Evolutionary conservation across 2,888 invertebrate species (phyloP), one percentile per base, ranked within the genome.

Genomic region (Cremastinae sp.): DNA sequence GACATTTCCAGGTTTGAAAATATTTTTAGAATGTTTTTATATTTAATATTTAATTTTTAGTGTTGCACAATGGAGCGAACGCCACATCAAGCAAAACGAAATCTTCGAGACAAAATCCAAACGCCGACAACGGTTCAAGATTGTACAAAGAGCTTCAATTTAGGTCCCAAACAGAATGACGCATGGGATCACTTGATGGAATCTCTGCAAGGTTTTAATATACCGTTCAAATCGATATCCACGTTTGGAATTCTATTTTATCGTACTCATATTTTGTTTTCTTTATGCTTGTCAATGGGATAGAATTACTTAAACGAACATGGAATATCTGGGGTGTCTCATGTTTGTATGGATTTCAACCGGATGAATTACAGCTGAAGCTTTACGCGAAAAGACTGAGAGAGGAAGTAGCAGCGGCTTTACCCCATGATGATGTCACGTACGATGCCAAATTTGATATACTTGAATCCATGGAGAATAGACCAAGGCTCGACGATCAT

Each of bases 301-400:
- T 74, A 90, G 90, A 80, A 49, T 78, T 90, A 10, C 69, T 87
- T 28, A 77, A 81, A 39, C 83, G 86, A 78, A 87, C 86, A 9
- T 90, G 90, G 90, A 85, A 80, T 37, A 75, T 89, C 22, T 88
- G 80, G 76, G 86, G 83, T 18, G 87, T 88, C 4, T 89, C 90
- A 9, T 79, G 84, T 2, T 78, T 90, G 56, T 88, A 86, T 68
- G 84, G 84, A 68, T 85, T 89, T 68, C 49, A 83, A 35, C 71
- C 73, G 7, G 58, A 82, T n/a, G 82, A 87, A 72, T 55, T 86
- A 2, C 79, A 81, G 56, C 79, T 90, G 10, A 90, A 90, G 78
- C 74, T 83, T 14, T 90, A 89, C 72, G 85, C 83, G 1, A 88
- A 89, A 77, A 81, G 80, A 69, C 73, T 90, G 45, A 81, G 88